Evolutionary conservation across 2,113 vertebrate species (phyloP).

Genomic region (Mobula birostris): DNA sequence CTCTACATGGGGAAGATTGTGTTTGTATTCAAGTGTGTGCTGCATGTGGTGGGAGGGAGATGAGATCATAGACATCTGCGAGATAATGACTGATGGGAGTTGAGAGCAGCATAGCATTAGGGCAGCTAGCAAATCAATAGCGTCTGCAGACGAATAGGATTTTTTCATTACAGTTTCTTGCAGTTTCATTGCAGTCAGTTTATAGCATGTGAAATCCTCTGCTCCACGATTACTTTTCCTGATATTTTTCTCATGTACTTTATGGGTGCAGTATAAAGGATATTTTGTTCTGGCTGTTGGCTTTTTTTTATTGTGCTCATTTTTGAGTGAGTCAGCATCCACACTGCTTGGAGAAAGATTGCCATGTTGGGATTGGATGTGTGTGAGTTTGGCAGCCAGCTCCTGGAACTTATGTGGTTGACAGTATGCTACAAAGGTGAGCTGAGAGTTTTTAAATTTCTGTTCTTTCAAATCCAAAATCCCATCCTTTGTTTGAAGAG

Average conservation of each 20-base stretch:
- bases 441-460: constrained; percentile 39
- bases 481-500: constrained; percentile 35
- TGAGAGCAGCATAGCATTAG: constrained; percentile 41
- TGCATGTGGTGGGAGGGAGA: constrained; percentile 46
- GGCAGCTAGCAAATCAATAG: constrained; percentile 46
- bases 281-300: constrained; percentile 41
- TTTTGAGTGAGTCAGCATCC: constrained; percentile 41
- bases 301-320: constrained; percentile 41
- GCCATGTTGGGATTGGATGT: constrained; percentile 75
- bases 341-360: constrained; percentile 43
- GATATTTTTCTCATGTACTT: constrained; percentile 35
- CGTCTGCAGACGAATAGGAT: constrained; percentile 45
- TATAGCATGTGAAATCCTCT: constrained; percentile 33
- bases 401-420: constrained; percentile 78
- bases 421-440: constrained; percentile 77
- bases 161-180: constrained; percentile 39
- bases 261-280: constrained; percentile 21
- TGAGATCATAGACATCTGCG: constrained; percentile 65
- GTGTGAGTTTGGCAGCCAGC: constrained; percentile 72
- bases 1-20: constrained; percentile 30
- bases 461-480: constrained; percentile 15
- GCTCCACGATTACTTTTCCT: constrained; percentile 40
- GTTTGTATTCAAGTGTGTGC: constrained; percentile 37
- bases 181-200: constrained; percentile 33
- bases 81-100: constrained; percentile 52